Evolutionary conservation across 64 coral and sea anemone species (phyloP), one percentile per base, ranked within the genome.

Genomic region (Pachyseris speciosa): DNA sequence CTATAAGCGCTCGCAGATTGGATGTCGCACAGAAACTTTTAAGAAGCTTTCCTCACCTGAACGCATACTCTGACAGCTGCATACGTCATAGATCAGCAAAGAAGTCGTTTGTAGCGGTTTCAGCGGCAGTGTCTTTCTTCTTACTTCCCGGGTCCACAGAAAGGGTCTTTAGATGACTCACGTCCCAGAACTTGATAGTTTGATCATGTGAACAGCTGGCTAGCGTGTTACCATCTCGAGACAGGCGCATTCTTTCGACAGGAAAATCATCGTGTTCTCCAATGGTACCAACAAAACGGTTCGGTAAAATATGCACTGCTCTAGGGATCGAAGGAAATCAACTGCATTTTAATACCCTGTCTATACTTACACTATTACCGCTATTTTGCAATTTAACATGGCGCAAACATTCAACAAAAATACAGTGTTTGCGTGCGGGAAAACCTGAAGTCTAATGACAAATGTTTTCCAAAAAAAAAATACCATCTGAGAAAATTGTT

Each of bases 121-220:
- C 59, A 3, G 81, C 34, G 29, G 22, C 55, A 26, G 53, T 40
- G 37, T 43, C 44, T 15, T 78, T 88, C 74, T 86, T 97, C 70
- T 84, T 85, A n/a, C 91, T 65, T 9, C 45, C 71, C 19, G 71
- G 61, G 74, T 91, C 90, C 17, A 97, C 28, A 29, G 40, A 43
- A 7, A 91, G 15, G 25, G 48, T 65, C 27, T 89, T 93, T 29
- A 97, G 73, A 81, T 94, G 91, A 42, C 86, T 75, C 53, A 97
- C 89, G 66, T 94, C 87, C 95, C 95, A 97, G 50, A 97, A 97
- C 58, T 93, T 97, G 47, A 97, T 74, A 5, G 72, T 77, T 61
- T 97, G 95, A 69, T 97, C 95, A 94, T 97, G 95, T 16, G 95
- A 97, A 67, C 95, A 97, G 42, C 95, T 97, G 32, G 91, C 95